Percentiles rank a stretch among this genome's conserved stretches.
These are phyloP conservation scores for Phymatocera aterrima DNA, from an alignment of 2,888 invertebrate species.

Conservation along the genomic window DNA sequence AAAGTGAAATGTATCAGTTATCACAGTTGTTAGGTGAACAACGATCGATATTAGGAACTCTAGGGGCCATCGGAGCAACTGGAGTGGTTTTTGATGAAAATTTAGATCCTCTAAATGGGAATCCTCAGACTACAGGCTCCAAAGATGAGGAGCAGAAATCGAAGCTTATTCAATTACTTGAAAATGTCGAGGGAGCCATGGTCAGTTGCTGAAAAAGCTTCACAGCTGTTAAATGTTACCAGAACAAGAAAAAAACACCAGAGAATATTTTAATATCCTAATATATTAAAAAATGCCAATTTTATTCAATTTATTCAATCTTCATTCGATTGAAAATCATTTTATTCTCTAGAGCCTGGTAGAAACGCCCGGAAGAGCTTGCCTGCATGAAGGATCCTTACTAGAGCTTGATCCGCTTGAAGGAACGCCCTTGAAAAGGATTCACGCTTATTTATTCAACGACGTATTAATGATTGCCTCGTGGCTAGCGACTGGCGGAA, in stretches of 20 bases:
- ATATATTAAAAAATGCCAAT: not conserved
- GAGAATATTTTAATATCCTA: not conserved
- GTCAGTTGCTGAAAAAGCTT: slow-evolving; percentile 72
- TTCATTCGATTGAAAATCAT: not conserved
- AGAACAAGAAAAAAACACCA: slow-evolving; percentile 16
- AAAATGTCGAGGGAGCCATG: slow-evolving; percentile 92
- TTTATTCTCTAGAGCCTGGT: slow-evolving; percentile 79
- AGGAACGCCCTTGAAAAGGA: slow-evolving; percentile 89
- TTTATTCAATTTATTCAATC: not conserved
- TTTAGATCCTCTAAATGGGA: slow-evolving; percentile 69
- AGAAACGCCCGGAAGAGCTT: slow-evolving; percentile 85
- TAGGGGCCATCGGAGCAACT: slow-evolving; percentile 80
- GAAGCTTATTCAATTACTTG: slow-evolving; percentile 84
- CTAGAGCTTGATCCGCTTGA: slow-evolving; percentile 93
- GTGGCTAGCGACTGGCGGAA: slow-evolving; percentile 79
- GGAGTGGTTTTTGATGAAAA: slow-evolving; percentile 73
- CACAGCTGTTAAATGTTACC: not conserved
- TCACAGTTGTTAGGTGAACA: slow-evolving; percentile 96
- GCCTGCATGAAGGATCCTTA: slow-evolving; percentile 94
- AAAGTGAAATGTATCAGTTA: slow-evolving; percentile 98
- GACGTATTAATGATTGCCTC: slow-evolving; percentile 94
- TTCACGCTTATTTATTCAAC: slow-evolving; percentile 94
- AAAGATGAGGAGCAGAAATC: slow-evolving; percentile 77
- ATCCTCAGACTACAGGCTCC: slow-evolving; percentile 52
- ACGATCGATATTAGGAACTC: slow-evolving; percentile 86